These are phyloP conservation scores for Temnopleurus reevesii DNA, from an alignment of 53 echinoderm and acorn worm genomes.

Conservation along the genomic window DNA sequence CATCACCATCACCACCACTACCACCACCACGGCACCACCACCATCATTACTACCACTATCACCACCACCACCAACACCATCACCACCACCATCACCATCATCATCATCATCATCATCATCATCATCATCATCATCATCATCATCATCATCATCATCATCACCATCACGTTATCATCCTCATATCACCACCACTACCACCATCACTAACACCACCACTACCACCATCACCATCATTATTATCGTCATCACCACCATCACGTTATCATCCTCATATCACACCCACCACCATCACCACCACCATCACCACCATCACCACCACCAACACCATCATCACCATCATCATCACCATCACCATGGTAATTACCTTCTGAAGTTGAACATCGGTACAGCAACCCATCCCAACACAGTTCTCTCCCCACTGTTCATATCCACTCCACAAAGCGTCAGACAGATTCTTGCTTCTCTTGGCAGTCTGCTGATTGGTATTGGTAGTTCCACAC, in stretches of 20 bases:
- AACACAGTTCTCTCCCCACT: slow-evolving; percentile 70
- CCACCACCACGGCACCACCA: not conserved
- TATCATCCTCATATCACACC: not conserved
- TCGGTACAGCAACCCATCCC: slow-evolving; percentile 94
- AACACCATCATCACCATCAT: not conserved
- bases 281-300: slow-evolving; percentile 43
- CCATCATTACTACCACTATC: not conserved
- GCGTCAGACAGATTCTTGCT: slow-evolving; percentile 82
- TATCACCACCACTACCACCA: no score
- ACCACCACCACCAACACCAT: slow-evolving; percentile 20
- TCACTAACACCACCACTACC: slow-evolving; percentile 19
- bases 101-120: slow-evolving; percentile 26
- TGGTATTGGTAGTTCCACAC: slow-evolving; percentile 81
- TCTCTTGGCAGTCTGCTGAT: slow-evolving; percentile 86
- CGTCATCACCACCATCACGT: slow-evolving; percentile 25
- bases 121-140: slow-evolving; percentile 30
- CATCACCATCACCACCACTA: not conserved
- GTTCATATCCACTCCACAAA: slow-evolving; percentile 70
- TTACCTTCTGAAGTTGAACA: slow-evolving; percentile 95
- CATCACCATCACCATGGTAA: not conserved
- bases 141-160: slow-evolving; percentile 38
- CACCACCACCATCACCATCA: slow-evolving; percentile 22
- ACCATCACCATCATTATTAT: slow-evolving; percentile 16
- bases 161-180: no score
- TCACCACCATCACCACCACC: not conserved